phyloP scores from a whole-genome alignment of 1,140 invertebrate genomes.

The Camponotus pennsylvanicus region DNA sequence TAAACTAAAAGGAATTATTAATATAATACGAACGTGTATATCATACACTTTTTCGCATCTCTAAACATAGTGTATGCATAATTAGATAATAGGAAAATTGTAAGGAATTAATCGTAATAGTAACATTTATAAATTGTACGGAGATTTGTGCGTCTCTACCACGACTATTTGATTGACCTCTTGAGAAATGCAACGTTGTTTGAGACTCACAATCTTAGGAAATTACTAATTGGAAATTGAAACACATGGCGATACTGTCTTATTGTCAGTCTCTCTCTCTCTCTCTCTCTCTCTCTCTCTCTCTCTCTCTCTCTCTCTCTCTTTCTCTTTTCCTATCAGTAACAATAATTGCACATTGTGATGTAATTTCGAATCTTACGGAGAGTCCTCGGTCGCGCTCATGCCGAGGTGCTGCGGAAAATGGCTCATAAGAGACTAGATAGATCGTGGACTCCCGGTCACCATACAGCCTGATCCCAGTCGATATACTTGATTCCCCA shows the following conservation, averaged over 20 bases:
- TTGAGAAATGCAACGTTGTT: background rate
- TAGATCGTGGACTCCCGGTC: conserved; percentile 51
- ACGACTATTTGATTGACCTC: background rate
- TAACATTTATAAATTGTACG: conserved; percentile 37
- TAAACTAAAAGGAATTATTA: background rate
- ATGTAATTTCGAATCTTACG: conserved; percentile 20
- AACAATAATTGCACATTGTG: conserved; percentile 35
- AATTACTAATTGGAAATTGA: conserved; percentile 45
- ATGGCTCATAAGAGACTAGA: conserved; percentile 68
- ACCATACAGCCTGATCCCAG: conserved; percentile 79
- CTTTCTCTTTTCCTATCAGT: background rate
- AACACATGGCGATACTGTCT: conserved; percentile 30
- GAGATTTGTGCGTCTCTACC: background rate
- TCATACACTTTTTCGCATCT: background rate
- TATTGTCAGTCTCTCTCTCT: conserved; percentile 1
- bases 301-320: background rate
- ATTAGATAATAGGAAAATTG: conserved; percentile 1
- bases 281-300: background rate
- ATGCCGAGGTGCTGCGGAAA: conserved; percentile 11
- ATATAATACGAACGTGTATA: background rate
- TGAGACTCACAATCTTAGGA: conserved; percentile 20
- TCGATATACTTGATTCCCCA: conserved; percentile 83
- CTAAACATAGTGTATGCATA: background rate
- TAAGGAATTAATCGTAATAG: conserved; percentile 16
- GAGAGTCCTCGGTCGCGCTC: conserved; percentile 44